Conservation (phyloP, 2,888 invertebrate species). For the Drosophila flavopinicola region DNA sequence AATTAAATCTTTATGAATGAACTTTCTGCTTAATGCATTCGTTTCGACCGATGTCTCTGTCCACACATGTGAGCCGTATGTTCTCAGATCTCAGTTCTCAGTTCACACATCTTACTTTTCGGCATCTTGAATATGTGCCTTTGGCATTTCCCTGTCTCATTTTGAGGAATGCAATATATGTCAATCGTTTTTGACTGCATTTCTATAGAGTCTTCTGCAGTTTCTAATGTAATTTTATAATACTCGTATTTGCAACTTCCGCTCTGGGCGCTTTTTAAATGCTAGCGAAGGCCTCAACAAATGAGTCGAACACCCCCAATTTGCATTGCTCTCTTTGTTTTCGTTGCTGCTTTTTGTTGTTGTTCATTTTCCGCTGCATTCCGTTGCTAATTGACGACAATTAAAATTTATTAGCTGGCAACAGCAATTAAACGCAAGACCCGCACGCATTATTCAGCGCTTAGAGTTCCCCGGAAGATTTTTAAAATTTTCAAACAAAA, state of each 20-base stretch:
- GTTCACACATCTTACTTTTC: conserved; percentile 4
- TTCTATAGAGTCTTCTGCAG: conserved; percentile 28
- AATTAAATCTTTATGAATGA: conserved; percentile 72
- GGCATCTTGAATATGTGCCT: conserved; percentile 34
- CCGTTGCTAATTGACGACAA: conserved; percentile 76
- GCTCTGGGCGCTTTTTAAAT: conserved; percentile 36
- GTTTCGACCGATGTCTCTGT: conserved; percentile 37
- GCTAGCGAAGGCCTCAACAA: conserved; percentile 46
- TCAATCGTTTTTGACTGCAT: conserved; percentile 2
- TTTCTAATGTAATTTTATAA: conserved; percentile 52
- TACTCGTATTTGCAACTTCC: conserved; percentile 49
- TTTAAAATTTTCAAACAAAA: conserved; percentile 32
- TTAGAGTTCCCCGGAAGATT: conserved; percentile 23
- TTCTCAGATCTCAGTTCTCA: conserved; percentile 30
- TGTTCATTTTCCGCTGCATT: conserved; percentile 65
- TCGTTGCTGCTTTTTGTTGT: conserved; percentile 7
- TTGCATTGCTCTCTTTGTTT: conserved; percentile 44
- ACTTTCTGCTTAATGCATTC: conserved; percentile 68
- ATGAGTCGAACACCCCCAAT: conserved; percentile 43
- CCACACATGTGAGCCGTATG: conserved; percentile 67
- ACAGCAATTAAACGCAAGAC: conserved; percentile 75
- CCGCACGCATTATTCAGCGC: conserved; percentile 45
- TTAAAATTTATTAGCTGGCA: conserved; percentile 80
- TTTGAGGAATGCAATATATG: conserved; percentile 25
- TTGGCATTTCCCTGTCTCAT: conserved; percentile 15